phyloP scores from a whole-genome alignment of 2,797 vertebrate species.

The Acanthornis magna region DNA sequence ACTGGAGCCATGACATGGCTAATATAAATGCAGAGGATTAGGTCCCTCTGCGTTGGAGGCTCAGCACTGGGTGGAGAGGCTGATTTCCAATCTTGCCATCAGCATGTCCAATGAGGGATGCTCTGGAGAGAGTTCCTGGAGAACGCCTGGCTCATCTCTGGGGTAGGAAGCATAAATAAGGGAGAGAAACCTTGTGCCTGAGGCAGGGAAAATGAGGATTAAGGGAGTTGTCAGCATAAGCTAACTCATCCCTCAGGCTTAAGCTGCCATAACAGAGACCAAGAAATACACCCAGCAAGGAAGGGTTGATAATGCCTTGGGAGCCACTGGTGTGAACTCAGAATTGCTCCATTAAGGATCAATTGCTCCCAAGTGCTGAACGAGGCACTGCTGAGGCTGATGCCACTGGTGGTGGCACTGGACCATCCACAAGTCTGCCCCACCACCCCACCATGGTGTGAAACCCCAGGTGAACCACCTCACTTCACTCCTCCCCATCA shows the following conservation, averaged over 20 bases:
- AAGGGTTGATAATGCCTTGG: not conserved
- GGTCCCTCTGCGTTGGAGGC: not conserved
- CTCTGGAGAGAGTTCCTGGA: not conserved
- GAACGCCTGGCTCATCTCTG: not conserved
- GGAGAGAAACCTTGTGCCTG: not conserved
- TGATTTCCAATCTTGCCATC: not conserved
- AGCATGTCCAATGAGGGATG: fast-evolving
- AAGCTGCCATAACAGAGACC: constrained; percentile 4
- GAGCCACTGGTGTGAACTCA: not conserved
- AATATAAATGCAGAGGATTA: not conserved
- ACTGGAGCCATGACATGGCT: not conserved
- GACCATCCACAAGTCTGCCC: not conserved
- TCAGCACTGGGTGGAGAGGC: not conserved
- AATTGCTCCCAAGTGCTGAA: not conserved
- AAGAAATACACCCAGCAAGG: not conserved
- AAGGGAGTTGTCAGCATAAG: not conserved
- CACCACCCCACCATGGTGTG: fast-evolving
- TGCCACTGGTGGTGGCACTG: not conserved
- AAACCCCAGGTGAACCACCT: not conserved
- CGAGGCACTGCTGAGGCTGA: not conserved
- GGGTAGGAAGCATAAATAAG: not conserved
- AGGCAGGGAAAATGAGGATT: not conserved
- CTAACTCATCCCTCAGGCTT: not conserved
- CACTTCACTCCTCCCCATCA: not conserved
- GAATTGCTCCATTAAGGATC: not conserved